These are phyloP conservation scores for Acrossocheilus wenchowensis DNA, from an alignment of 2,797 vertebrate species.

Conservation along the genomic window DNA sequence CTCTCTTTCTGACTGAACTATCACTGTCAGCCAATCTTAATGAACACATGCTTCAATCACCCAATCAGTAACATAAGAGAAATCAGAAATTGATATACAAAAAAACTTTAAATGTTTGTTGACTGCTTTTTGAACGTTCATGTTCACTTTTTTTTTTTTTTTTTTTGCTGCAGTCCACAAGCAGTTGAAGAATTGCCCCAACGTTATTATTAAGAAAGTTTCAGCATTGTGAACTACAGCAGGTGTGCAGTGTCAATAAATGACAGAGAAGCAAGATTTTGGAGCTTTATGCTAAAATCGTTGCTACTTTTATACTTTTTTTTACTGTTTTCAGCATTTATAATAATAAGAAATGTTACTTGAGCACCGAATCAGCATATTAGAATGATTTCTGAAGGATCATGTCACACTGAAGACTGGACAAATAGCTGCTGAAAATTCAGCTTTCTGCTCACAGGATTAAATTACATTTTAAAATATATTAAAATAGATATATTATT, in stretches of 20 bases:
- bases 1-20: conserved; percentile 19
- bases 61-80: not conserved
- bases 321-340: no score
- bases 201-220: not conserved
- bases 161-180: not conserved
- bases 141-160: not conserved
- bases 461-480: not conserved
- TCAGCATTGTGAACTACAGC: not conserved
- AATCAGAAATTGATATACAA: not conserved
- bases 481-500: not conserved
- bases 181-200: not conserved
- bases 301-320: no score
- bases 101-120: not conserved
- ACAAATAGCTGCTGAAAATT: not conserved
- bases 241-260: no score
- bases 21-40: not conserved
- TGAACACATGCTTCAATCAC: not conserved
- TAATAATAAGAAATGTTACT: not conserved
- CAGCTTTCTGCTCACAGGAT: not conserved
- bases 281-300: not conserved
- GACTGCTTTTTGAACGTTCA: not conserved
- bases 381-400: not conserved
- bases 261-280: not conserved
- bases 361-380: not conserved
- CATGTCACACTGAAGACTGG: not conserved